Percentiles rank a stretch among this genome's conserved stretches.
These are phyloP conservation scores for Drosophila guanche DNA, from an alignment of 1,140 invertebrate species.

Conservation along the genomic window DNA sequence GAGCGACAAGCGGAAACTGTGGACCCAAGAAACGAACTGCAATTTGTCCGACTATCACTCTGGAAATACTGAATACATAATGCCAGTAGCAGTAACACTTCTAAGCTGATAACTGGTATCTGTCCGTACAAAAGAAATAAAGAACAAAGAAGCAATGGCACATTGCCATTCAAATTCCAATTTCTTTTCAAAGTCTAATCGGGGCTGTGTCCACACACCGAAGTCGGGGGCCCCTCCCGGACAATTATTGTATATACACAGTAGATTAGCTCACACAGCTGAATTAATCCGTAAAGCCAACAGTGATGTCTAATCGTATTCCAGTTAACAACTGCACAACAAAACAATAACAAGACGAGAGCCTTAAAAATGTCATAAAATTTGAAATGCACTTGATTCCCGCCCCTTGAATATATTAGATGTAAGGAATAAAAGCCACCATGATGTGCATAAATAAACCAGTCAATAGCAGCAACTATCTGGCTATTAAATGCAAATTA, in stretches of 20 bases:
- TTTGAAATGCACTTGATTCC: slow-evolving; percentile 33
- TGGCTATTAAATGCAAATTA: slow-evolving; percentile 53
- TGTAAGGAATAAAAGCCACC: slow-evolving; percentile 6
- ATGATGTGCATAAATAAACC: slow-evolving; percentile 64
- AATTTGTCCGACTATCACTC: slow-evolving; percentile 21
- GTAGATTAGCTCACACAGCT: slow-evolving; percentile 41
- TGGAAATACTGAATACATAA: slow-evolving; percentile 12
- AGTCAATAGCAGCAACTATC: slow-evolving; percentile 28
- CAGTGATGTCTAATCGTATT: slow-evolving; percentile 21
- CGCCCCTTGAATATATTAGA: not conserved
- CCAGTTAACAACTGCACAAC: slow-evolving; percentile 8
- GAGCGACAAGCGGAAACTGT: slow-evolving; percentile 16
- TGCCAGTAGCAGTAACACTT: slow-evolving; percentile 17
- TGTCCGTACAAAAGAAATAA: slow-evolving; percentile 10
- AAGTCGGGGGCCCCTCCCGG: slow-evolving; percentile 1
- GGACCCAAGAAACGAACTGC: slow-evolving; percentile 4
- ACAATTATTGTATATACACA: slow-evolving; percentile 40
- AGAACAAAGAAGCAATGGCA: slow-evolving; percentile 33
- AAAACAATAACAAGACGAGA: slow-evolving; percentile 8
- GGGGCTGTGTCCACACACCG: slow-evolving; percentile 19
- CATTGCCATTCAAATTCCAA: slow-evolving; percentile 4
- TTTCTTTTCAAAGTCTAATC: slow-evolving; percentile 44
- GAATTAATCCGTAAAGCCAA: slow-evolving; percentile 33
- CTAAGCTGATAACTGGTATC: slow-evolving; percentile 65
- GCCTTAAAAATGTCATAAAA: slow-evolving; percentile 9